Evolutionary conservation across 2,113 vertebrate genomes (phyloP), one percentile per base, ranked within the genome.

Genomic region (Sander lucioperca): DNA sequence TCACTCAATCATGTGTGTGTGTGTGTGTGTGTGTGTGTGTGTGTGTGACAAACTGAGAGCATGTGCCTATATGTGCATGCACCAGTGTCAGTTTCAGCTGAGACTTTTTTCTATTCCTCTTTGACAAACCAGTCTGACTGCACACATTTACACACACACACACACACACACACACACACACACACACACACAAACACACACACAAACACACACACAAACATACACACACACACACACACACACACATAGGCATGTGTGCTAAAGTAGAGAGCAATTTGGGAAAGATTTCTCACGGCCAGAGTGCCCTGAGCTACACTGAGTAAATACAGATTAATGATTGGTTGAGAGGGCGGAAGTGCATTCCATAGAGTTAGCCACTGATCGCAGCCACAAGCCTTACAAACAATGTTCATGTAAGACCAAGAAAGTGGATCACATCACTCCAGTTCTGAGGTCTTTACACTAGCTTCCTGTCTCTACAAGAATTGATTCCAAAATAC

Each of bases 241-340:
- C 73, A 76, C 47, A 63, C 48, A 66, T 30, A 71, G 16, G n/a
- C 9, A 86, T 72, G 74, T 71, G n/a, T 62, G 48, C 43, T 58
- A 27, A 50, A 89, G 75, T 47, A 74, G 33, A 86, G 62, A 67
- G 61, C 72, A 72, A 86, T 83, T 86, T 76, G 57, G 74, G 39
- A 86, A 74, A 61, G 10, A 75, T 82, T 92, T 92, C 90, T 91
- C 90, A 91, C 51, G 75, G 18, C 80, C 74, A 50, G 71, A 83
- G 50, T 47, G 83, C 71, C 88, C 86, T 5, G 23, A 86, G 83
- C 91, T n/a, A 78, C 87, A 45, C 84, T 93, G 88, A 90, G 86
- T 88, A 94, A 94, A 94, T 89, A 94, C 79, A 91, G 88, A 94
- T 94, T 91, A 94, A 94, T 94, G 84, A 94, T 92, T 94, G 89